phyloP scores from a whole-genome alignment of 2,797 vertebrate species.

The Loris lydekkerianus region DNA sequence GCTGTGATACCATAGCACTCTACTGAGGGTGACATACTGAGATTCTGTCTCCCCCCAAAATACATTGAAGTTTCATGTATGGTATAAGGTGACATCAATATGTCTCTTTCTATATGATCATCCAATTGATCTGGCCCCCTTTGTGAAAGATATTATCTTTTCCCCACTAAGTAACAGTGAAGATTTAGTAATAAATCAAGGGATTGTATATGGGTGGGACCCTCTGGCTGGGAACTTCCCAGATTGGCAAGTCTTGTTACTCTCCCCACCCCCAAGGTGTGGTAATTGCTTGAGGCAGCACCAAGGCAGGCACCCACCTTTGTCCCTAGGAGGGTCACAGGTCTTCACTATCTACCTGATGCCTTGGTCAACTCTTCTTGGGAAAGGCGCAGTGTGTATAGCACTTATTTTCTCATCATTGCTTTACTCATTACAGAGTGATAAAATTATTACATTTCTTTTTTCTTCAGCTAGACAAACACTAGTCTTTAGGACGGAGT shows the following conservation, averaged over 20 bases:
- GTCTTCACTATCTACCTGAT: no score
- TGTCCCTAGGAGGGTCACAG: no score
- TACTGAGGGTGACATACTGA: no score
- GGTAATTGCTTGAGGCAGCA: no score
- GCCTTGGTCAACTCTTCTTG: background rate
- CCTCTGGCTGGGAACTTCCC: background rate
- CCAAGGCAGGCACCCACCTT: no score
- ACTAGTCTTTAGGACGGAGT: background rate
- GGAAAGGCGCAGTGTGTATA: background rate
- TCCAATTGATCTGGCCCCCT: background rate
- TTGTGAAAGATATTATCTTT: background rate
- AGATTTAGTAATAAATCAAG: background rate
- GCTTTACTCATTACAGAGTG: slow-evolving; percentile 40
- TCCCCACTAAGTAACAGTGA: background rate
- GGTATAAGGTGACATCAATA: background rate
- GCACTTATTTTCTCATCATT: background rate
- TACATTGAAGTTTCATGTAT: background rate
- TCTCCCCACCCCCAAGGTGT: no score
- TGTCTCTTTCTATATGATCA: background rate
- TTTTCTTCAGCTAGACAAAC: slow-evolving; percentile 55
- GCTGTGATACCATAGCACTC: no score
- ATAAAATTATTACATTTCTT: slow-evolving; percentile 12
- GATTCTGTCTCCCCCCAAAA: no score
- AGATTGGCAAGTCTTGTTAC: no score
- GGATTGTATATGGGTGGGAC: background rate